Evolutionary conservation across 1,140 invertebrate species (phyloP), one percentile per base, ranked within the genome.

Genomic region (Meloidogyne hapla): DNA sequence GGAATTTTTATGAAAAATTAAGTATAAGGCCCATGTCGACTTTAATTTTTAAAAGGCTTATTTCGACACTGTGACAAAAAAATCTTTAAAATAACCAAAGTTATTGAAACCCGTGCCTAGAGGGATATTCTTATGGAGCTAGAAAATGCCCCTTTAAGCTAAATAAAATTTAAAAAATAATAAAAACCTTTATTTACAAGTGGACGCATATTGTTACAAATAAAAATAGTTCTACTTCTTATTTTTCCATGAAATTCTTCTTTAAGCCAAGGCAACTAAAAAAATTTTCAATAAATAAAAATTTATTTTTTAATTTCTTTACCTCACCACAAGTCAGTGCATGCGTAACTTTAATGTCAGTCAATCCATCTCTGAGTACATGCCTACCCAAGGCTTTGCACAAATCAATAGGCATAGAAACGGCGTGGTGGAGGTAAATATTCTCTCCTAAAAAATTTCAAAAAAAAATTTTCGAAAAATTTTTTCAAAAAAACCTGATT

Each of bases 221-320:
- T 77, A 79, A 84, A 84, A 3, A 84, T 75, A 68, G 77, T 78
- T 28, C 70, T 82, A 21, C 81, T 83, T 15, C 81, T 76, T 23
- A 84, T 80, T 64, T 72, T 79, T 33, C 66, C 81, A 25, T 73
- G 23, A 26, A 61, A 23, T 64, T 62, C 56, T 38, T 64, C 70
- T 21, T 26, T 64, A 33, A 33, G 5, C 70, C 70, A 73, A 18
- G 70, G 70, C n/a, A 73, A 38, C 70, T 10, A 62, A 18, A 3
- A 61, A 23, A 28, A 25, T 61, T 23, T 38, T 38, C 1, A 62
- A 45, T n/a, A n/a, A 33, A 25, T 38, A 18, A 56, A 18, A 21
- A 26, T 40, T 73, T 76, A 62, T 74, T 23, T 28, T 63, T 40
- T n/a, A 28, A 21, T 48, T 42, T 45, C 25, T 68, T 80, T 38